These are phyloP conservation scores for Dolichoris vasculosae DNA, from an alignment of 1,140 invertebrate genomes.

Conservation along the genomic window DNA sequence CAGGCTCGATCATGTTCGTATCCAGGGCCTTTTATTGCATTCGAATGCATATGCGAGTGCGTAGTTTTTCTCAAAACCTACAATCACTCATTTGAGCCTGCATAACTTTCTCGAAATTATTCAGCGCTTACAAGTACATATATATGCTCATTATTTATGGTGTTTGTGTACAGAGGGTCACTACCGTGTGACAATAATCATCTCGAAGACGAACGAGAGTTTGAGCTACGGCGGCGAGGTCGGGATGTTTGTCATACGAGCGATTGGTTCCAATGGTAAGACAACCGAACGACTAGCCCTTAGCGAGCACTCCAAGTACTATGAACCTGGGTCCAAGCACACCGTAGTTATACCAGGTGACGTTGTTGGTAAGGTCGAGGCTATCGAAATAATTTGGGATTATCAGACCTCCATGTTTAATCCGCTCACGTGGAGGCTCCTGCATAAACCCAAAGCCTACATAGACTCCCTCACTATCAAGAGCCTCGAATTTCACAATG, in stretches of 20 bases:
- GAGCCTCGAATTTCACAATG: conserved; percentile 79
- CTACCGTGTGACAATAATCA: conserved; percentile 83
- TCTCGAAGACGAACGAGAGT: conserved; percentile 84
- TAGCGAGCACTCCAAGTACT: conserved; percentile 75
- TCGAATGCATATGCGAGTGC: neutral
- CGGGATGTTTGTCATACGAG: conserved; percentile 80
- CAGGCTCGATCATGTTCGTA: neutral
- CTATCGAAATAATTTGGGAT: conserved; percentile 84
- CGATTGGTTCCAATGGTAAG: conserved; percentile 78
- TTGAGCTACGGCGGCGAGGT: conserved; percentile 84
- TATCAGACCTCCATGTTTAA: conserved; percentile 86
- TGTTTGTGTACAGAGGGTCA: conserved; percentile 78
- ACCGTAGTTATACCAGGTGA: conserved; percentile 80
- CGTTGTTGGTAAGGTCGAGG: conserved; percentile 78
- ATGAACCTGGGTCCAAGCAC: conserved; percentile 83
- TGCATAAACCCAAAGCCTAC: conserved; percentile 82
- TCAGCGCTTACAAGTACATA: neutral
- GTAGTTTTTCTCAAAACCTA: neutral
- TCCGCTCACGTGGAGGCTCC: conserved; percentile 86
- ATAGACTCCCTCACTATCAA: conserved; percentile 82
- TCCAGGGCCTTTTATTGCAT: too few species aligned
- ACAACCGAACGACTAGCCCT: conserved; percentile 78
- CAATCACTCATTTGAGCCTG: neutral
- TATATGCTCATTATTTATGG: neutral
- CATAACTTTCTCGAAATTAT: conserved; percentile 23